These are phyloP conservation scores for Clarias laeviceps DNA, from an alignment of 2,797 vertebrate species.

Conservation along the genomic window DNA sequence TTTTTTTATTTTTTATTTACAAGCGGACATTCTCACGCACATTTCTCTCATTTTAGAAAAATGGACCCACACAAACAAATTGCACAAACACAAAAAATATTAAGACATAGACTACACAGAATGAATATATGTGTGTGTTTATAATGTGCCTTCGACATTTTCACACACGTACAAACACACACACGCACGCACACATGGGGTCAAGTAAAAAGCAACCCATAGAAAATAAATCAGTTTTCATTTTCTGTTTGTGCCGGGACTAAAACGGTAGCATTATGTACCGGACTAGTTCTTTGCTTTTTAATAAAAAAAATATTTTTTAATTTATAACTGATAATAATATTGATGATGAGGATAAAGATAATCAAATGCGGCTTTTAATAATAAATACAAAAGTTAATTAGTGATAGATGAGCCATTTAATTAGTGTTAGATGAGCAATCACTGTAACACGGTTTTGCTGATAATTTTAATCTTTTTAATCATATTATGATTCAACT, in stretches of 20 bases:
- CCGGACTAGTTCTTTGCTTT: neutral
- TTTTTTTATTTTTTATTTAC: neutral
- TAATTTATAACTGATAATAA: too few species aligned
- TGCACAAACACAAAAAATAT: neutral
- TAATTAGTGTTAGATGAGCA: neutral
- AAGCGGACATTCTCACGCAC: neutral
- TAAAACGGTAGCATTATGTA: neutral
- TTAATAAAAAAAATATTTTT: neutral
- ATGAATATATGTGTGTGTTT: too few species aligned
- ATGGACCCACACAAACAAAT: neutral
- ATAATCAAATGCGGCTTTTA: neutral
- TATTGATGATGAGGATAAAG: neutral
- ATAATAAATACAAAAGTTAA: neutral
- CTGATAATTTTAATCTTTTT: neutral
- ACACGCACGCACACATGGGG: neutral
- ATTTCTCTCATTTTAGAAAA: neutral
- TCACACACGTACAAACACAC: neutral
- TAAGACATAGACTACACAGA: too few species aligned
- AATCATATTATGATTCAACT: neutral
- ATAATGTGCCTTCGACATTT: neutral
- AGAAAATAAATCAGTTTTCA: neutral
- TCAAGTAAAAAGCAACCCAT: neutral
- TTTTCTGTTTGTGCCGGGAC: neutral
- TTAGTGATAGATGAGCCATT: neutral
- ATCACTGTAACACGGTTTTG: neutral